Evolutionary conservation across 2,888 invertebrate genomes (phyloP).

Genomic region (Panzeria rudis): DNA sequence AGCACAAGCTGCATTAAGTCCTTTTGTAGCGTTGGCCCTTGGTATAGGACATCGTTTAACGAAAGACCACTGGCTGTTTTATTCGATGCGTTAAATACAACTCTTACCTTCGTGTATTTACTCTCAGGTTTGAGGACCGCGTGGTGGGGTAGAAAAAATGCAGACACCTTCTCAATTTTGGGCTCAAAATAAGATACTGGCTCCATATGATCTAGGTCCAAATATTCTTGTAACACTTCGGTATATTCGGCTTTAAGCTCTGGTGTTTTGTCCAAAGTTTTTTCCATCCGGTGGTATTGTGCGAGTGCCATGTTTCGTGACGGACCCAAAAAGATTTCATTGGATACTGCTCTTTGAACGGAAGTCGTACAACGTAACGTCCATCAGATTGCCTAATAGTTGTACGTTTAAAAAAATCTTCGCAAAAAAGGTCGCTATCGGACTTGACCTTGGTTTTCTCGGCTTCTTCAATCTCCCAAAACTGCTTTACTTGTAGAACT

Average conservation of each 20-base stretch:
- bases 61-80: conserved; percentile 41
- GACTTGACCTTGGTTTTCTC: not conserved
- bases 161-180: too few relatives aligned
- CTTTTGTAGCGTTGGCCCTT: conserved; percentile 64
- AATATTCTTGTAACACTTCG: conserved; percentile 20
- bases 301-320: not conserved
- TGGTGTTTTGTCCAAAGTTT: not conserved
- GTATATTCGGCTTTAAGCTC: conserved; percentile 1
- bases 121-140: too few relatives aligned
- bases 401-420: not conserved
- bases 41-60: conserved; percentile 61
- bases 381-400: conserved; percentile 11
- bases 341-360: conserved; percentile 20
- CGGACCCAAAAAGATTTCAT: not conserved
- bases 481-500: not conserved
- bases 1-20: conserved; percentile 59
- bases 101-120: too few relatives aligned
- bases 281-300: not conserved
- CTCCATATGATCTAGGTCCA: conserved; percentile 8
- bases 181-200: not conserved
- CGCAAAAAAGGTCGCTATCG: conserved; percentile 19
- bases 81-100: too few relatives aligned
- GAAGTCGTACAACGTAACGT: conserved; percentile 22
- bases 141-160: too few relatives aligned
- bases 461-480: conserved; percentile 25